A percentile compares a stretch with the other conserved stretches of the same genome.
phyloP scores from a whole-genome alignment of 2,113 vertebrate species.

The Dasypus novemcinctus region DNA sequence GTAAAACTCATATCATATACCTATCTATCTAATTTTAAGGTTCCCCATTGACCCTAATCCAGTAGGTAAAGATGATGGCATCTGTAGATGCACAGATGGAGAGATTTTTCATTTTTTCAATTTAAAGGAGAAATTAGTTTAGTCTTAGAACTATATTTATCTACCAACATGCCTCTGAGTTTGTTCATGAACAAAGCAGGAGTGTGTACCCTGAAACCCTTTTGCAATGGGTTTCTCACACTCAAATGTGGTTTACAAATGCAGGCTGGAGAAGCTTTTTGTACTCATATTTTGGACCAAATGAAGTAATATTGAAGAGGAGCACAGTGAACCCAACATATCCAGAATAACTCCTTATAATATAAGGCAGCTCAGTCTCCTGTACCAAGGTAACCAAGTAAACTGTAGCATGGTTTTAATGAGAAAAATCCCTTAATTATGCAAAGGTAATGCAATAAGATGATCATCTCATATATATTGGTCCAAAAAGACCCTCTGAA shows the following conservation, averaged over 20 bases:
- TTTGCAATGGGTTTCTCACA: not conserved
- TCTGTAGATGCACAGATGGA: not conserved
- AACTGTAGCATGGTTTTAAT: not conserved
- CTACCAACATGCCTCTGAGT: not conserved
- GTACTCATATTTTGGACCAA: not conserved
- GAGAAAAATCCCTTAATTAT: not conserved
- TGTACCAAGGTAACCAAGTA: not conserved
- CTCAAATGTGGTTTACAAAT: not conserved
- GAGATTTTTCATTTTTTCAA: not conserved
- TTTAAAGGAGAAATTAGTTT: not conserved
- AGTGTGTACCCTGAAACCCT: not conserved
- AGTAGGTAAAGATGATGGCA: slow-evolving; percentile 1
- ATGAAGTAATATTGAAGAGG: not conserved
- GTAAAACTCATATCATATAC: slow-evolving; percentile 18
- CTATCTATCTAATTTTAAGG: not conserved
- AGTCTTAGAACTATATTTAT: not conserved
- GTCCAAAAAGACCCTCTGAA: not conserved
- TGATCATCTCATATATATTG: not conserved
- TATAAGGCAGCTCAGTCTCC: not conserved
- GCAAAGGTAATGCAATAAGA: not conserved
- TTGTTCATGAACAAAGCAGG: slow-evolving; percentile 6
- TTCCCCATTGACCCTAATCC: not conserved
- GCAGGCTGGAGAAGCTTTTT: not conserved
- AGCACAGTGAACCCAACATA: not conserved
- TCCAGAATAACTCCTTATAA: not conserved